Evolutionary conservation across 1,140 invertebrate species (phyloP).

Genomic region (Rhagoletis zephyria): DNA sequence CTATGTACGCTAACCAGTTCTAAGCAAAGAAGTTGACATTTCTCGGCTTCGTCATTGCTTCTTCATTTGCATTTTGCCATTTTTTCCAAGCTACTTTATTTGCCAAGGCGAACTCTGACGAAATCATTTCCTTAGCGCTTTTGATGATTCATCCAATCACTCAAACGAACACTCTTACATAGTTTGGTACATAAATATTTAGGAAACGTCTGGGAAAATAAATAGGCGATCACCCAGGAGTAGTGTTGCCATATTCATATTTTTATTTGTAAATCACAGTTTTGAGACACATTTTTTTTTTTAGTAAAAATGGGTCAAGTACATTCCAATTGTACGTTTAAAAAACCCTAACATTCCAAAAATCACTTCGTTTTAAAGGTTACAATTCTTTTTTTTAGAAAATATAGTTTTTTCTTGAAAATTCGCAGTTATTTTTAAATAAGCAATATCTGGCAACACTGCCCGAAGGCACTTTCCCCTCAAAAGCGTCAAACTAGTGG

Average conservation of each 20-base stretch:
- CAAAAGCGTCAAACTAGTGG: neutral
- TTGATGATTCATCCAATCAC: neutral
- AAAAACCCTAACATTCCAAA: no score
- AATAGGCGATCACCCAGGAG: neutral
- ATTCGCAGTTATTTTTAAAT: no score
- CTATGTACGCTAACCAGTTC: neutral
- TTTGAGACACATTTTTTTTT: no score
- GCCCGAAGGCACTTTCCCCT: neutral
- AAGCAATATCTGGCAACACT: neutral
- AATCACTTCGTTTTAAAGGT: no score
- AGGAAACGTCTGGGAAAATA: neutral
- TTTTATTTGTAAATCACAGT: no score
- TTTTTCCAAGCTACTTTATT: constrained; percentile 16
- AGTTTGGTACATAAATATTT: neutral
- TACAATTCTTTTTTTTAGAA: no score
- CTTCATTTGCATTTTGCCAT: constrained; percentile 17
- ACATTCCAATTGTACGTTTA: no score
- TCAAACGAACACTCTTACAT: neutral
- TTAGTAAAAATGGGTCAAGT: no score
- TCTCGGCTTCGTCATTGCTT: neutral
- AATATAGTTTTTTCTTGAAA: no score
- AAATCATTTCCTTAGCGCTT: no score
- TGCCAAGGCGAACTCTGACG: neutral
- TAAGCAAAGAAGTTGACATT: constrained; percentile 34
- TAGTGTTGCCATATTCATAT: no score